A percentile compares a stretch with the other conserved stretches of the same genome.
Evolutionary conservation across 2,888 invertebrate genomes (phyloP).

Genomic region (Hedychridium roseum): DNA sequence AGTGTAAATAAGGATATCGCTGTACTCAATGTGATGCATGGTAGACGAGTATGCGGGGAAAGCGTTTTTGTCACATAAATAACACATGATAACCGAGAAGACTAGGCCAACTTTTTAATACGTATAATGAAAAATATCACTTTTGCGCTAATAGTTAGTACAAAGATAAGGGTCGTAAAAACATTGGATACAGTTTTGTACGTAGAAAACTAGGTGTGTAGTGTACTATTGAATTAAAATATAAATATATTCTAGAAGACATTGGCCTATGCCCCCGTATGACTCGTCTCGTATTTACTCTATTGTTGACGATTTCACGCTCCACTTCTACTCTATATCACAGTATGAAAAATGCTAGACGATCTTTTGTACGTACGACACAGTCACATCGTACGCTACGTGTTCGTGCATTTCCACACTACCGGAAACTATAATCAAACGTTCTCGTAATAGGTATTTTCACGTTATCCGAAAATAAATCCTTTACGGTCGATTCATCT

Average conservation of each 20-base stretch:
- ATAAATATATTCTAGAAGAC: too few relatives aligned
- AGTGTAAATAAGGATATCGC: constrained; percentile 18
- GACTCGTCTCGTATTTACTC: neutral
- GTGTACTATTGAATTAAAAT: neutral
- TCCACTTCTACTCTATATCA: constrained; percentile 45
- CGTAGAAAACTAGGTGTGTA: neutral
- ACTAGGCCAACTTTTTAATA: neutral
- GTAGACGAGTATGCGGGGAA: constrained; percentile 13
- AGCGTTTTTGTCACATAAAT: constrained; percentile 1
- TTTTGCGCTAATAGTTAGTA: too few relatives aligned
- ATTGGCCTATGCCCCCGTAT: too few relatives aligned
- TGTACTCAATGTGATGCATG: constrained; percentile 18
- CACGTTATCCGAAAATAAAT: constrained; percentile 38
- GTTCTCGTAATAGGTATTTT: constrained; percentile 25
- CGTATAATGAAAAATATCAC: neutral
- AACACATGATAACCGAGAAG: neutral
- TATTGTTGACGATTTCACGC: neutral
- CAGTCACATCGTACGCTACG: too few relatives aligned
- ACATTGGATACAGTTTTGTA: neutral
- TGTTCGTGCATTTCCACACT: too few relatives aligned
- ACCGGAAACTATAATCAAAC: too few relatives aligned
- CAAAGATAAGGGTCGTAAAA: neutral
- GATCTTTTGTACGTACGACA: constrained; percentile 28
- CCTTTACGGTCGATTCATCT: too few relatives aligned
- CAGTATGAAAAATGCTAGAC: constrained; percentile 47